Evolutionary conservation across 1,140 invertebrate species (phyloP).

Genomic region (Papilio dardanus): DNA sequence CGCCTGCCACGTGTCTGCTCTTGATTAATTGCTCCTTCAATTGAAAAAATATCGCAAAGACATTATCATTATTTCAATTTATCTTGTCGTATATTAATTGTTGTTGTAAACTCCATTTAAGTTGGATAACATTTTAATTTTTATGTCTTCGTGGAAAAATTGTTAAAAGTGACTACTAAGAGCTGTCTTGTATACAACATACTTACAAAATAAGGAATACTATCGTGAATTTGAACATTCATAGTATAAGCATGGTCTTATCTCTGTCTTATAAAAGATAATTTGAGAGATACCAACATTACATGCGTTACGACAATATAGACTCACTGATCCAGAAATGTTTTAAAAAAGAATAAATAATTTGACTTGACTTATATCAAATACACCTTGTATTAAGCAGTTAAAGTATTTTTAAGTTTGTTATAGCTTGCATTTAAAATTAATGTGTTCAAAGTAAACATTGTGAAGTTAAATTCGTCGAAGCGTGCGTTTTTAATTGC

Average conservation of each 20-base stretch:
- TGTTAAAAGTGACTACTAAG: not conserved
- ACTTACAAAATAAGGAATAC: too few species aligned
- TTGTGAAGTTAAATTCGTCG: slow-evolving; percentile 21
- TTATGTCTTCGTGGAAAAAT: not conserved
- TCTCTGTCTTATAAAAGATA: too few species aligned
- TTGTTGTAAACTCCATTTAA: not conserved
- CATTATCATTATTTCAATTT: not conserved
- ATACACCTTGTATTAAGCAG: too few species aligned
- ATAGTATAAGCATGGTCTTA: not conserved
- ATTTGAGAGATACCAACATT: too few species aligned
- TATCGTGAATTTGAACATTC: not conserved
- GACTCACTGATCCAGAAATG: too few species aligned
- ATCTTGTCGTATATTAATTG: slow-evolving; percentile 3
- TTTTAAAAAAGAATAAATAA: too few species aligned
- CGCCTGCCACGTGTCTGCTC: not conserved
- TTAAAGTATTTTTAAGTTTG: not conserved
- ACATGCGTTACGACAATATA: too few species aligned
- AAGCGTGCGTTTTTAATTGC: slow-evolving; percentile 38
- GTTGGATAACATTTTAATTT: not conserved
- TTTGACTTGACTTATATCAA: too few species aligned
- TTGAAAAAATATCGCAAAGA: not conserved
- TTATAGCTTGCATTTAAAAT: slow-evolving; percentile 20
- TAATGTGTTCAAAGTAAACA: slow-evolving; percentile 27
- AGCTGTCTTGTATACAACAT: too few species aligned
- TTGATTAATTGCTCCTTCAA: not conserved